phyloP scores from a whole-genome alignment of 2,113 vertebrate species.

The Alosa alosa region DNA sequence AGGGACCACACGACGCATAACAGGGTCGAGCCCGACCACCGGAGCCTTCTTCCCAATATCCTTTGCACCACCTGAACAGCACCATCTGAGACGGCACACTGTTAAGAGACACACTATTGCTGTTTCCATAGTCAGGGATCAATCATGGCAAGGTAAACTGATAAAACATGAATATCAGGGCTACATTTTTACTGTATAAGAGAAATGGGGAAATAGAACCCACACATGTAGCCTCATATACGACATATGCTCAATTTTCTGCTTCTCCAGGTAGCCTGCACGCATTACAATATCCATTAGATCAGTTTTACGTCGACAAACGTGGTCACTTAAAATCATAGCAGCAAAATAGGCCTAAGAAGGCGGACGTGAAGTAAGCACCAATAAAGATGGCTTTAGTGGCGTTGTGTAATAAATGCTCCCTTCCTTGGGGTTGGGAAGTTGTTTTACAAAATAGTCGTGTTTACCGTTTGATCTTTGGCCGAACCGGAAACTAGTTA shows the following conservation, averaged over 20 bases:
- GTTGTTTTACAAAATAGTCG: background rate
- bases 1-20: constrained; percentile 32
- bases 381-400: background rate
- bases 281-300: background rate
- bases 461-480: background rate
- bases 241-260: no score
- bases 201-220: no score
- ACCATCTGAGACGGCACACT: background rate
- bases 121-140: background rate
- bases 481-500: background rate
- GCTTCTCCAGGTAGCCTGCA: background rate
- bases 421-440: background rate
- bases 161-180: background rate
- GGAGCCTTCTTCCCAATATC: background rate
- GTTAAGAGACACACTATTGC: background rate
- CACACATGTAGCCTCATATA: no score
- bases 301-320: background rate
- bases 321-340: background rate
- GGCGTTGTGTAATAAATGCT: background rate
- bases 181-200: background rate
- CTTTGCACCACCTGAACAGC: background rate
- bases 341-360: background rate
- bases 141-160: background rate
- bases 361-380: background rate
- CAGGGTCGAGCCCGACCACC: background rate